phyloP scores from a whole-genome alignment of 2,888 invertebrate genomes.

The Tridacna gigas region DNA sequence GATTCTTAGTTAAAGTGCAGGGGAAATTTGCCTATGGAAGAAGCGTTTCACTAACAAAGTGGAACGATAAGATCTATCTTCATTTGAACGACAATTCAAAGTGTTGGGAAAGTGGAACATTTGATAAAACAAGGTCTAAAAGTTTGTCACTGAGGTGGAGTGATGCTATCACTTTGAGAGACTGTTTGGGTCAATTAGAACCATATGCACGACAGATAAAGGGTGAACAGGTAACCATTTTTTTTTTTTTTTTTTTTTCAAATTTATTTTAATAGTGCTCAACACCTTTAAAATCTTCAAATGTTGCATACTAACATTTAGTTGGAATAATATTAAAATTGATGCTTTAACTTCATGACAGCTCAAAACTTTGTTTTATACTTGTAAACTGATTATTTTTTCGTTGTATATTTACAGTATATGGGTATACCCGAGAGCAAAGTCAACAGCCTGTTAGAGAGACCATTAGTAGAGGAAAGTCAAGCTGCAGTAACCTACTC shows the following conservation, averaged over 20 bases:
- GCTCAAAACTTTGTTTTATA: too few species aligned
- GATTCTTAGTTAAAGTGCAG: conserved; percentile 18
- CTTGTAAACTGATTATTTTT: too few species aligned
- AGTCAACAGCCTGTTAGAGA: not conserved
- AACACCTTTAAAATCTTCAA: too few species aligned
- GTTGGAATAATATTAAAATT: too few species aligned
- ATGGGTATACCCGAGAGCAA: not conserved
- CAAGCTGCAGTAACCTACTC: too few species aligned
- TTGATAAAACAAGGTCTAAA: not conserved
- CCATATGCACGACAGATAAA: not conserved
- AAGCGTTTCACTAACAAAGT: not conserved
- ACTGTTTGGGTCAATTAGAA: not conserved
- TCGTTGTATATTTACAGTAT: not conserved
- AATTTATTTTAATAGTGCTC: too few species aligned
- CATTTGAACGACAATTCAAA: not conserved
- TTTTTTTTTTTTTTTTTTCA: not conserved
- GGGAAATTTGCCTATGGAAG: not conserved
- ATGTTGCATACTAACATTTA: too few species aligned
- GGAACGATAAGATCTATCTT: not conserved
- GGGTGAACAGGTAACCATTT: not conserved
- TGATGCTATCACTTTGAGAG: conserved; percentile 6
- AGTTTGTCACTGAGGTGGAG: not conserved
- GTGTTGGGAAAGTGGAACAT: not conserved
- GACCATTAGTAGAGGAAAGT: too few species aligned
- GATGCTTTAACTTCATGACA: too few species aligned